Evolutionary conservation across 2,797 vertebrate genomes (phyloP), one percentile per base, ranked within the genome.

Genomic region (Enteromius radiatus): DNA sequence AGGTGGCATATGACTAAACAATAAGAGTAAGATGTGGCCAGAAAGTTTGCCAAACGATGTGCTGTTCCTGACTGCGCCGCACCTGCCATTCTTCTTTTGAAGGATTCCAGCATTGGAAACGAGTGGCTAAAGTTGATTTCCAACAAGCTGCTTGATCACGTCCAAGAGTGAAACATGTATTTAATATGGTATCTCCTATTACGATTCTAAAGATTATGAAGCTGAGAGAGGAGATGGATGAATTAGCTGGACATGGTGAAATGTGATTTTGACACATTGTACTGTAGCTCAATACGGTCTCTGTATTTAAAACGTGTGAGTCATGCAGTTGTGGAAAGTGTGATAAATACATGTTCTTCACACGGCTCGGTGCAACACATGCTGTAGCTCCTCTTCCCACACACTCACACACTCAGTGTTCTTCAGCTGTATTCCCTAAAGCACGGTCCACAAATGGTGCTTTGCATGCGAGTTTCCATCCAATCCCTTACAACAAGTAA

Each of bases 261-360:
- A 65, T 76, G 5, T 28, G 47, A 41, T 65, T 75, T 12, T 11
- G 59, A 76, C 80, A 82, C 70, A 19, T 65, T 78, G 63, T 52
- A 52, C 61, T 76, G 61, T 41, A 54, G 59, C 23, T 67, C 47
- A 67, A 43, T 82, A 19, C 14, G 1, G n/a, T 56, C 33, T 52
- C 47, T 82, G 33, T 82, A 67, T 76, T 76, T 76, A 75, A 67
- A 82, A 61, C 81, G 12, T 45, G 76, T 80, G 81, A 76, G 59
- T 83, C 74, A 83, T 63, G 56, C 67, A 70, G 84, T 82, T 82
- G 70, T 86, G 81, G 76, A 85, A 36, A 64, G 59, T 73, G 79
- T 31, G 63, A 74, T 64, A 74, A 71, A 78, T 78, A 63, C 49
- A 82, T 78, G 80, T 56, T 81, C 45, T 61, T 78, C 54, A 52